Base-by-base conservation (phyloP, 1,140 invertebrate genomes). In the Propsilocerus akamusi region DNA sequence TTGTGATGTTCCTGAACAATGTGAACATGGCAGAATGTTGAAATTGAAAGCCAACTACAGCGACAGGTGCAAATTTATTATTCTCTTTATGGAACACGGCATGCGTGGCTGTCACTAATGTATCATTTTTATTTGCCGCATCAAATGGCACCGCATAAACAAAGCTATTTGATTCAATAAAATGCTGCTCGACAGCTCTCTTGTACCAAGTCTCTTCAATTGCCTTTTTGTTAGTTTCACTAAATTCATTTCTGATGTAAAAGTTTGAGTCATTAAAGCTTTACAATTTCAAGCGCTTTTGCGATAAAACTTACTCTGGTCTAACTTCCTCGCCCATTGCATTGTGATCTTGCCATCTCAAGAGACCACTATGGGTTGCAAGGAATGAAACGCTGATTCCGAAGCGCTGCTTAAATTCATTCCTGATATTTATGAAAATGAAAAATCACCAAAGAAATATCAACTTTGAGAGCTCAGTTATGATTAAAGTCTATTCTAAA, bases 131-230 rank as follows among this genome's bases (percentile, higher is more conserved):
- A 60, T 58, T 59, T 22, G 57, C 64, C 8, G 54, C 55, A 59
- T 86, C 76, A 58, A 83, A 80, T n/a, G 86, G 85, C 24, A 89
- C 80, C 1, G 86, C 85, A 62, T 87, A 94, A 0, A 94, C 86
- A 61, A 90, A 94, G 55, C 83, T 86, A 3, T 83, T 76, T 0
- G 78, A 74, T 48, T 86, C 77, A 24, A 85, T 67, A 58, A 80
- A 81, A 65, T 90, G 78, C 54, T 91, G 86, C 55, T 95, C 90
- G 0, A 96, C 89, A 1, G 92, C 91, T 46, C 91, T 72, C 54
- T 81, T 80, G 63, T 97, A 97, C 86, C 90, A 96, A 6, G 88
- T 73, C 63, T 95, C 90, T 61, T 96, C 88, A 34, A 89, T 91
- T 1, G 91, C 83, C 48, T 76, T 69, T 5, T 78, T 82, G 63